These are phyloP conservation scores for Flabesymbios commensalis DNA, from an alignment of 2,888 invertebrate genomes.

Conservation along the genomic window DNA sequence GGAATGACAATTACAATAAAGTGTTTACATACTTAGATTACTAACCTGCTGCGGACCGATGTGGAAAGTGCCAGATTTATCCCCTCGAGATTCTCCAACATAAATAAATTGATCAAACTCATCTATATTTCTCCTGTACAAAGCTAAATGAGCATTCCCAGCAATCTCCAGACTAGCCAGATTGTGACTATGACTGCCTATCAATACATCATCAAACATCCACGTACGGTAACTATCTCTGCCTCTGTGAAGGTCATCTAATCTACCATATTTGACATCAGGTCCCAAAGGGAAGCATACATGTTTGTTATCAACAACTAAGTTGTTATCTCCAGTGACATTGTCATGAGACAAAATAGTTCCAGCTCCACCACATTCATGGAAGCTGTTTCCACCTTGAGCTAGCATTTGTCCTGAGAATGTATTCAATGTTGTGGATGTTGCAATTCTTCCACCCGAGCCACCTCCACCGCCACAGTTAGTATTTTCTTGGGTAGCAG, in stretches of 20 bases:
- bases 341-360: slow-evolving; percentile 34
- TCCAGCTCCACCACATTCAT: slow-evolving; percentile 48
- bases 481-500: background rate
- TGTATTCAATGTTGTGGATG: slow-evolving; percentile 31
- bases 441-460: slow-evolving; percentile 44
- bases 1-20: too few species aligned
- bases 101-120: slow-evolving; percentile 37
- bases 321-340: slow-evolving; percentile 22
- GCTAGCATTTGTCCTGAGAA: slow-evolving; percentile 36
- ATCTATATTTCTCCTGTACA: slow-evolving; percentile 38
- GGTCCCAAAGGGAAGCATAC: slow-evolving; percentile 35
- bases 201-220: slow-evolving; percentile 35
- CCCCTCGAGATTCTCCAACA: slow-evolving; percentile 39
- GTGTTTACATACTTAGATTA: too few species aligned
- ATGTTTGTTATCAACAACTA: slow-evolving; percentile 40
- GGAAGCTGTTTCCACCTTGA: slow-evolving; percentile 38
- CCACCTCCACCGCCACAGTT: slow-evolving; percentile 43
- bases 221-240: slow-evolving; percentile 43
- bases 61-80: slow-evolving; percentile 35
- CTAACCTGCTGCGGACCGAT: slow-evolving; percentile 33
- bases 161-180: slow-evolving; percentile 33
- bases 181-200: slow-evolving; percentile 20
- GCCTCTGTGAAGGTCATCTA: slow-evolving; percentile 37
- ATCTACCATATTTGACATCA: slow-evolving; percentile 35
- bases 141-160: slow-evolving; percentile 42